Conservation (phyloP, 1,140 invertebrate genomes). For the Cydia pomonella region DNA sequence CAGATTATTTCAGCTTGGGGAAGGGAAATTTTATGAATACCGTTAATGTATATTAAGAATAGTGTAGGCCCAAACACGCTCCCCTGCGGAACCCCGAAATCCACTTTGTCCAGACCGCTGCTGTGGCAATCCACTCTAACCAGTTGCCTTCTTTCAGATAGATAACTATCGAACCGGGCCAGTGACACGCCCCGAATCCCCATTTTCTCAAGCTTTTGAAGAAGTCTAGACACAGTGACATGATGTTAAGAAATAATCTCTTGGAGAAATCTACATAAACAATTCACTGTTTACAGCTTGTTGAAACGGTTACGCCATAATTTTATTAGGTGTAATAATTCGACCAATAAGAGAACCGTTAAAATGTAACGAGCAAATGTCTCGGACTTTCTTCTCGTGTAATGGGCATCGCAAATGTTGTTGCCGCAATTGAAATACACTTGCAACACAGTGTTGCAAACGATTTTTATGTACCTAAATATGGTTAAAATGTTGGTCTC, state of each 20-base stretch:
- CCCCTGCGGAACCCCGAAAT: too few species aligned
- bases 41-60: too few species aligned
- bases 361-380: constrained; percentile 16
- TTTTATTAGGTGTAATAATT: constrained; percentile 30
- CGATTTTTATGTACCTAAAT: not conserved
- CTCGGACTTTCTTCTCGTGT: constrained; percentile 26
- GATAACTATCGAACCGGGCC: too few species aligned
- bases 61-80: too few species aligned
- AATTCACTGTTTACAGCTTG: constrained; percentile 16
- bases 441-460: constrained; percentile 24
- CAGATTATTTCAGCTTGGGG: too few species aligned
- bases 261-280: constrained; percentile 22
- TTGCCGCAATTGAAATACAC: constrained; percentile 12
- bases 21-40: too few species aligned
- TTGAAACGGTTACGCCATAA: constrained; percentile 24
- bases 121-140: too few species aligned
- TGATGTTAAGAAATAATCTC: not conserved
- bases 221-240: too few species aligned
- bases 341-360: constrained; percentile 14
- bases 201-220: too few species aligned
- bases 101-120: too few species aligned
- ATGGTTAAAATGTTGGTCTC: not conserved
- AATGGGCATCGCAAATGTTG: constrained; percentile 17
- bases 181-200: too few species aligned
- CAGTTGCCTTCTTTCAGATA: too few species aligned